These are phyloP conservation scores for Dryobota labecula DNA, from an alignment of 2,888 invertebrate species.

Conservation along the genomic window DNA sequence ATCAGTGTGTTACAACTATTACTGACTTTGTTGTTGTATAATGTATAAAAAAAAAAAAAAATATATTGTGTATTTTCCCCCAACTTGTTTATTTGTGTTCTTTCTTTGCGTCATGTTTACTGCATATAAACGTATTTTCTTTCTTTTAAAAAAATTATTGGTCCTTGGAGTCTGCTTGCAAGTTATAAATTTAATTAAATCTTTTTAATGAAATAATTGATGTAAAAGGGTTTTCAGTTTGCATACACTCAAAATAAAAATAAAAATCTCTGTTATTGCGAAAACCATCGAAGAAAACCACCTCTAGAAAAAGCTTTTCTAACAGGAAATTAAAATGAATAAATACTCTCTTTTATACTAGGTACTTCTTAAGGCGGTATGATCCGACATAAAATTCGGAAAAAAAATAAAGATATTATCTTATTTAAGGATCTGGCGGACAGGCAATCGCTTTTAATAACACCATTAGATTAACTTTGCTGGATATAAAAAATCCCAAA, in stretches of 20 bases:
- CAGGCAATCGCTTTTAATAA: too few relatives aligned
- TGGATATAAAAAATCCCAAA: too few relatives aligned
- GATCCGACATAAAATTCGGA: too few relatives aligned
- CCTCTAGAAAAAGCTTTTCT: neutral
- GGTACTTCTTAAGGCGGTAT: neutral
- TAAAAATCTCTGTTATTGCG: neutral
- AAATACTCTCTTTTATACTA: neutral
- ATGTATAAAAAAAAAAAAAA: too few relatives aligned
- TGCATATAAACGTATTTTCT: too few relatives aligned
- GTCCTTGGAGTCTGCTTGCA: neutral
- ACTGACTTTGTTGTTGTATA: neutral
- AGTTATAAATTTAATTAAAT: neutral
- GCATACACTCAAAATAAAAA: neutral
- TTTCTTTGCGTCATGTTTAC: too few relatives aligned
- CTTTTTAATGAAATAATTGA: neutral
- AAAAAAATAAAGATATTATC: too few relatives aligned
- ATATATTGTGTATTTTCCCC: too few relatives aligned
- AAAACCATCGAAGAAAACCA: neutral
- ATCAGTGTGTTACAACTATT: conserved; percentile 23
- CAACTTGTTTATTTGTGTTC: too few relatives aligned
- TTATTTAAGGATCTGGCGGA: too few relatives aligned
- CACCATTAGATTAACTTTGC: too few relatives aligned
- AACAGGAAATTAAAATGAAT: neutral
- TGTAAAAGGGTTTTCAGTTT: neutral
- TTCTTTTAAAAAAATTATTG: too few relatives aligned